These are phyloP conservation scores for Pseudotriccus pelzelni DNA, from an alignment of 2,797 vertebrate species.

Conservation along the genomic window DNA sequence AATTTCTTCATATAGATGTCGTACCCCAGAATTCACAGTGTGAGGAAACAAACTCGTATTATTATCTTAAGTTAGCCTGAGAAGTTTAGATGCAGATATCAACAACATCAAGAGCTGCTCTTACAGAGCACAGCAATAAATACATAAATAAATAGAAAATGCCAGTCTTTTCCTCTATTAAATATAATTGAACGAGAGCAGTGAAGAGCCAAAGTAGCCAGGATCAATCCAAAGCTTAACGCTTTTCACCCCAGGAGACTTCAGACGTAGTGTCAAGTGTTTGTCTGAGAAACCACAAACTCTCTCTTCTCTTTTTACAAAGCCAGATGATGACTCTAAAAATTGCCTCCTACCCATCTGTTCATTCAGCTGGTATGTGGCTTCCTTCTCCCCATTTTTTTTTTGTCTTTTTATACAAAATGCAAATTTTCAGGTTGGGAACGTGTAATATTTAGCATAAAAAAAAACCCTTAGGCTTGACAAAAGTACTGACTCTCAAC, in stretches of 20 bases:
- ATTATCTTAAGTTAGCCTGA: neutral
- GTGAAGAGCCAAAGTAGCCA: neutral
- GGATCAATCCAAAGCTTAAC: neutral
- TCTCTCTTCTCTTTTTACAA: neutral
- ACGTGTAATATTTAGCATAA: neutral
- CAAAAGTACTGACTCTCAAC: neutral
- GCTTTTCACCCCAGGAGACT: neutral
- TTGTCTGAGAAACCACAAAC: neutral
- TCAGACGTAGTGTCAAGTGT: neutral
- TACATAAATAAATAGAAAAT: neutral
- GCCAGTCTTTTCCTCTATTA: neutral
- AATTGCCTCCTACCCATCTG: conserved; percentile 1
- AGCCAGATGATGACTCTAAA: conserved; percentile 26
- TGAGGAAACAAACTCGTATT: fast-evolving
- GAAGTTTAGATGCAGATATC: neutral
- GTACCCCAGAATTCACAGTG: neutral
- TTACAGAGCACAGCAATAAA: neutral
- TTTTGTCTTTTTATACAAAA: neutral
- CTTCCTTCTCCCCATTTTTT: neutral
- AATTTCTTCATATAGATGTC: neutral
- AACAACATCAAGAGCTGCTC: neutral
- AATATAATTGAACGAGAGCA: neutral
- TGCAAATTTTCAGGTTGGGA: neutral
- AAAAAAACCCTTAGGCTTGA: neutral
- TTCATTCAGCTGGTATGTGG: conserved; percentile 5